Percentiles rank a stretch among this genome's conserved stretches.
Evolutionary conservation across 1,140 invertebrate genomes (phyloP).

Genomic region (Psix sp.): DNA sequence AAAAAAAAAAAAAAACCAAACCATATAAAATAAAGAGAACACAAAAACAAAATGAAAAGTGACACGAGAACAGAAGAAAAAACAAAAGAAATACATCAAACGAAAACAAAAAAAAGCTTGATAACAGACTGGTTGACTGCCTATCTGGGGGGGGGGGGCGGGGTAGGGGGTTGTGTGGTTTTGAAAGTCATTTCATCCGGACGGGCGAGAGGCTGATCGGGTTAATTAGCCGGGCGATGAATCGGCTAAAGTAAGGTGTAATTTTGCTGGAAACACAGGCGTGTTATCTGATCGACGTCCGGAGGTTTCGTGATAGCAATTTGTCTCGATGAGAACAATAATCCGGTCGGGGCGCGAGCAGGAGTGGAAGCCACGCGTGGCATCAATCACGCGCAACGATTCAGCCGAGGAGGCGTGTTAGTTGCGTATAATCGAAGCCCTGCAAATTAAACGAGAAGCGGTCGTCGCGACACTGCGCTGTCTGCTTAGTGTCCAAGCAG

Average conservation of each 20-base stretch:
- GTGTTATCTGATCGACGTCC: conserved; percentile 5
- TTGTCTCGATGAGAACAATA: conserved; percentile 1
- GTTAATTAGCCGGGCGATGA: conserved; percentile 17
- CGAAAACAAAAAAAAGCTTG: neutral
- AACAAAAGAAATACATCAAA: no score
- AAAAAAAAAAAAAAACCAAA: no score
- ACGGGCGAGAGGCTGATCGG: conserved; percentile 4
- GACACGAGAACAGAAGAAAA: no score
- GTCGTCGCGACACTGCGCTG: conserved; percentile 14
- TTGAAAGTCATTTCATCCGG: no score
- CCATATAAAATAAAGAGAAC: no score
- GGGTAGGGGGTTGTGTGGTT: neutral
- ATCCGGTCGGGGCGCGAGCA: neutral
- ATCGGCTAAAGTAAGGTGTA: conserved; percentile 18
- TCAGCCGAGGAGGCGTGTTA: conserved; percentile 7
- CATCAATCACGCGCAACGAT: conserved; percentile 16
- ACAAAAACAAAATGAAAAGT: no score
- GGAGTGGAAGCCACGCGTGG: neutral
- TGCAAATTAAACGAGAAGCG: conserved; percentile 24
- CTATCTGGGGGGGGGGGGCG: neutral
- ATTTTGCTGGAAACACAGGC: conserved; percentile 10
- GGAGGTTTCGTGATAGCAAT: conserved; percentile 6
- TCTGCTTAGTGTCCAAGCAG: conserved; percentile 27
- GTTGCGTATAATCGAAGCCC: conserved; percentile 44
- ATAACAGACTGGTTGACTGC: no score